A percentile compares a stretch with the other conserved stretches of the same genome.
Evolutionary conservation across 1,140 invertebrate genomes (phyloP).

Genomic region (Batillaria attramentaria): DNA sequence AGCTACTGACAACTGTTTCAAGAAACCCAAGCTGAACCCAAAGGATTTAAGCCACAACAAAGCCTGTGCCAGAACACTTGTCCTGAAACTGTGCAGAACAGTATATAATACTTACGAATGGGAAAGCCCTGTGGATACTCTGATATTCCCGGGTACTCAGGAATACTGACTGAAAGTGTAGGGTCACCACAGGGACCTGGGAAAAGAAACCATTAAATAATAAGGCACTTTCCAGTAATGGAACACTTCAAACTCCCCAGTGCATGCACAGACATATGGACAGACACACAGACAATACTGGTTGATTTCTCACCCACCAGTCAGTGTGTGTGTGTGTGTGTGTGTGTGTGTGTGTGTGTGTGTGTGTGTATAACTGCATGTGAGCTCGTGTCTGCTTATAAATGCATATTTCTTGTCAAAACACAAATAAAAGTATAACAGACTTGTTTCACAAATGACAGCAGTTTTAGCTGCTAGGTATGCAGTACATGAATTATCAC

Average conservation of each 20-base stretch:
- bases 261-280: neutral
- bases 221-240: neutral
- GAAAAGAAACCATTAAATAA: neutral
- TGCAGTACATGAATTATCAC: too few relatives aligned
- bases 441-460: too few relatives aligned
- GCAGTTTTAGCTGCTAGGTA: too few relatives aligned
- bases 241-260: neutral
- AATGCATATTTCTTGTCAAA: too few relatives aligned
- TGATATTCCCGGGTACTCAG: neutral
- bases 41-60: neutral
- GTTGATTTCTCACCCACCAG: neutral
- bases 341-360: too few relatives aligned
- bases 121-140: neutral
- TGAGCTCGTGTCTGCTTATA: too few relatives aligned
- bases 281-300: neutral
- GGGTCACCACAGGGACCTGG: neutral
- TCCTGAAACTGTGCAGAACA: too few relatives aligned
- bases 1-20: neutral
- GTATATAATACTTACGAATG: constrained; percentile 19
- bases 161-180: neutral
- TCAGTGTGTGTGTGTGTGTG: too few relatives aligned
- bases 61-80: too few relatives aligned
- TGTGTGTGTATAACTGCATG: too few relatives aligned
- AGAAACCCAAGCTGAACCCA: neutral
- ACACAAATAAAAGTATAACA: too few relatives aligned